A percentile compares a stretch with the other conserved stretches of the same genome.
phyloP scores from a whole-genome alignment of 2,113 vertebrate species.

The Crypturellus undulatus region DNA sequence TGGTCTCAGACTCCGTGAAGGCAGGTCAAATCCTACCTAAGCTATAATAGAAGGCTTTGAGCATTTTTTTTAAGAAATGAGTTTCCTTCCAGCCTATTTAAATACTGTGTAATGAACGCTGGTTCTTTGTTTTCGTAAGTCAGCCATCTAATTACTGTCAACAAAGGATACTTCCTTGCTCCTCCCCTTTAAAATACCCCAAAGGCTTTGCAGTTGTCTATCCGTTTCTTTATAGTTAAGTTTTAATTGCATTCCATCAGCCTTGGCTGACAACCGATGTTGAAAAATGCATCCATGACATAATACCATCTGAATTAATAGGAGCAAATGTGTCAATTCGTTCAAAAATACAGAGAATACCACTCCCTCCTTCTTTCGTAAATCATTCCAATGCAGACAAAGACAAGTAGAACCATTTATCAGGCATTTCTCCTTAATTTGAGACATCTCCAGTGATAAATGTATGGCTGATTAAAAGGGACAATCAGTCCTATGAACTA shows the following conservation, averaged over 20 bases:
- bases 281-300: conserved; percentile 47
- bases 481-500: conserved; percentile 10
- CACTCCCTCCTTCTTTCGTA: not conserved
- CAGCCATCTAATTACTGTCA: not conserved
- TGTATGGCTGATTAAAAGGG: conserved; percentile 5
- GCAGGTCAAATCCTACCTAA: not conserved
- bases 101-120: not conserved
- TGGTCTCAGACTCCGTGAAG: not conserved
- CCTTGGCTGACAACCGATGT: not conserved
- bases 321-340: not conserved
- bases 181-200: not conserved
- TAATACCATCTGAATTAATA: conserved; percentile 13
- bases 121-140: not conserved
- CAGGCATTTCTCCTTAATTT: conserved; percentile 1
- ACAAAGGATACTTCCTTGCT: not conserved
- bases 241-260: not conserved
- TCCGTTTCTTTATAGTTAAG: not conserved
- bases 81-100: not conserved
- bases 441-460: not conserved
- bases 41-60: not conserved
- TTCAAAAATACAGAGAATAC: not conserved
- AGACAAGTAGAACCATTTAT: conserved; percentile 23
- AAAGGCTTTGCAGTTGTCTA: not conserved
- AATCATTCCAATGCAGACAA: not conserved
- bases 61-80: not conserved